These are phyloP conservation scores for Carassius carassius DNA, from an alignment of 2,113 vertebrate genomes.

Conservation along the genomic window DNA sequence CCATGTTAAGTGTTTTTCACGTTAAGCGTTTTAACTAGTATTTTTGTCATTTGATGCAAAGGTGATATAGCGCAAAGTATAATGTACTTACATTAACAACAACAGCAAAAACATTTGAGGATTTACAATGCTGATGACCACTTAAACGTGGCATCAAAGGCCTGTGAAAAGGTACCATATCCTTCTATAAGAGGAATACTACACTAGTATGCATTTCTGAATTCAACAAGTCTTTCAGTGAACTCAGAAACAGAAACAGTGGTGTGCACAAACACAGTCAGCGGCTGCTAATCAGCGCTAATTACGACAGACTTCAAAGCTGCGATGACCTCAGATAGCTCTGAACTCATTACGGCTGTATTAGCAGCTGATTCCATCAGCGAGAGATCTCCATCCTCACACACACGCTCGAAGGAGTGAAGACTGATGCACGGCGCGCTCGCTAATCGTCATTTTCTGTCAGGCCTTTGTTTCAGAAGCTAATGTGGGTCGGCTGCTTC, in stretches of 20 bases:
- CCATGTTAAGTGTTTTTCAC: too few relatives aligned
- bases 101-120: too few relatives aligned
- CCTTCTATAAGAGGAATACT: too few relatives aligned
- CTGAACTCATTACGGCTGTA: not conserved
- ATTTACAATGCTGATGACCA: too few relatives aligned
- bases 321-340: not conserved
- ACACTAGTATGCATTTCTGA: too few relatives aligned
- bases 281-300: conserved; percentile 24
- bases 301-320: conserved; percentile 40
- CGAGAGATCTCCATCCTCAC: not conserved
- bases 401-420: not conserved
- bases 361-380: not conserved
- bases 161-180: too few relatives aligned
- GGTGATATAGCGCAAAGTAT: too few relatives aligned
- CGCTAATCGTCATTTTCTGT: conserved; percentile 68
- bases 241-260: not conserved
- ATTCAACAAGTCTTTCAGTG: not conserved
- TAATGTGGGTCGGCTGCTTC: conserved; percentile 73
- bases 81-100: too few relatives aligned
- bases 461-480: conserved; percentile 70
- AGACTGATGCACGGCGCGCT: not conserved
- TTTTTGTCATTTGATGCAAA: too few relatives aligned
- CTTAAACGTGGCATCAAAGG: too few relatives aligned
- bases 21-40: too few relatives aligned
- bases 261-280: not conserved